These are phyloP conservation scores for Norana najaformis DNA, from an alignment of 2,888 invertebrate species.

Conservation along the genomic window DNA sequence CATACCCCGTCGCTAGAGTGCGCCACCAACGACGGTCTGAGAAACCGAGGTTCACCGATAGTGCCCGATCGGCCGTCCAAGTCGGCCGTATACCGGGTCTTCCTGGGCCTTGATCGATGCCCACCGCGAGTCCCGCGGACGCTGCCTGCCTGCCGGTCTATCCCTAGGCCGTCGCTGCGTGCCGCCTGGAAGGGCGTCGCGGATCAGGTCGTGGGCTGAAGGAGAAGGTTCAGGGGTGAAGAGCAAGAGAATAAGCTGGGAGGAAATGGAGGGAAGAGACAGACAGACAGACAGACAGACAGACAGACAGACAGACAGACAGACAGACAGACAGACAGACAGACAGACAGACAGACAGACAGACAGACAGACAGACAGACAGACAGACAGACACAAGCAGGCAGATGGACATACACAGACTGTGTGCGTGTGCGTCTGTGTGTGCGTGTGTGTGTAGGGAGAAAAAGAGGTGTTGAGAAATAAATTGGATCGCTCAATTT, in stretches of 20 bases:
- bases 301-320: not conserved
- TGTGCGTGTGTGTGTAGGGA: too few relatives aligned
- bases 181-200: not conserved
- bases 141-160: too few relatives aligned
- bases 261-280: not conserved
- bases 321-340: not conserved
- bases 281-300: not conserved
- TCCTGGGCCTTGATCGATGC: too few relatives aligned
- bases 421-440: too few relatives aligned
- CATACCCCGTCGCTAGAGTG: constrained; percentile 13
- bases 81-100: too few relatives aligned
- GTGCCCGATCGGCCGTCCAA: too few relatives aligned
- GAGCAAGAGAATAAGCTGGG: not conserved
- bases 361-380: not conserved
- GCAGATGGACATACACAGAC: not conserved
- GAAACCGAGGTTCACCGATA: not conserved
- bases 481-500: too few relatives aligned
- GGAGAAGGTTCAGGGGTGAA: not conserved
- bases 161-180: not conserved
- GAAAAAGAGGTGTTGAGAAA: too few relatives aligned
- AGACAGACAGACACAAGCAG: not conserved
- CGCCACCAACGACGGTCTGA: not conserved
- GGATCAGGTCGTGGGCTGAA: not conserved
- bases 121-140: too few relatives aligned
- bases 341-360: constrained; percentile 10